Base-by-base conservation (phyloP, 2,113 vertebrate genomes). In the Megaleporinus macrocephalus region DNA sequence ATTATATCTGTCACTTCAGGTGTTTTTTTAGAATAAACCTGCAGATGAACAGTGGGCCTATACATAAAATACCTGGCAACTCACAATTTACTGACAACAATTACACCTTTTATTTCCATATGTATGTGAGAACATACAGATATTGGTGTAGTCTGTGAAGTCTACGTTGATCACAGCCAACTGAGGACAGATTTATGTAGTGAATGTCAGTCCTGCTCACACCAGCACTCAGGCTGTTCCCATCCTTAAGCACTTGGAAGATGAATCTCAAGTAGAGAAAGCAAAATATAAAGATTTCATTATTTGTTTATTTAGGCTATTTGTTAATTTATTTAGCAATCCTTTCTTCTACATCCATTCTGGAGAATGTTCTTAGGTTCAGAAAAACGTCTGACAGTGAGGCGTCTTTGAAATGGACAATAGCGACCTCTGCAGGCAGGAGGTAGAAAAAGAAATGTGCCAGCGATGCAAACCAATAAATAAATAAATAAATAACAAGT, bases 341-440 rank as follows among this genome's bases (percentile, higher is more conserved):
- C n/a, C 9, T 27, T 20, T n/a, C 5, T 63, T 10, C 6, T 63
- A 27, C 14, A 1, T 1, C 13, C 5, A 5, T 29, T 4, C 63
- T 66, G 15, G 6, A 61, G 4, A 5, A 44, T 44, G 5, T 9
- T 44, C 5, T 26, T 27, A 63, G 14, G 14, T 41, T 41, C 30
- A 22, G 20, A 61, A 5, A 70, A 59, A 41, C 27, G n/a, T 12
- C 24, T 27, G 53, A 14, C 7, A 18, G 3, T 13, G 14, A 24
- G 20, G 13, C 6, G 18, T 6, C 41, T 57, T 61, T 84, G 27
- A 22, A 59, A 47, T 71, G 26, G 65, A 65, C 73, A 65, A 61
- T 51, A 71, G 65, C 26, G 73, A 51, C 83, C 66, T 55, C 83
- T 84, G 65, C 65, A 80, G 78, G 27, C 36, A 76, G 22, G 0